phyloP scores from a whole-genome alignment of 2,113 vertebrate species.

The Noctilio leporinus region DNA sequence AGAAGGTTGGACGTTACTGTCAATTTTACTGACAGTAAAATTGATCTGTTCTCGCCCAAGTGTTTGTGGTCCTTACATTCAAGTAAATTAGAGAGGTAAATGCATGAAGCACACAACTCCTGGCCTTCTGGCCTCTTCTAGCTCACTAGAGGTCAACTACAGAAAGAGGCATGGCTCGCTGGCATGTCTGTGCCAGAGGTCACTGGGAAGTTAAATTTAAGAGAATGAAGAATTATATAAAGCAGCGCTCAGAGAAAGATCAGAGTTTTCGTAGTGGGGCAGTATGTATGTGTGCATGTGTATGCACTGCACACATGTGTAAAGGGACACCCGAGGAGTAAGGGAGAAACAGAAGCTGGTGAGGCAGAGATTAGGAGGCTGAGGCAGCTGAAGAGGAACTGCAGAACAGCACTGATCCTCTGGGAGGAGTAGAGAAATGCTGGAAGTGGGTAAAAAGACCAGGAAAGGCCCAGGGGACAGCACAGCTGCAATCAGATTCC shows the following conservation, averaged over 20 bases:
- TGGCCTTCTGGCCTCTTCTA: background rate
- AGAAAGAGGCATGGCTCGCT: background rate
- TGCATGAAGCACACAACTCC: constrained; percentile 35
- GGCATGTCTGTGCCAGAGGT: background rate
- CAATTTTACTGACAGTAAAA: constrained; percentile 68
- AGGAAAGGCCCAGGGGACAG: background rate
- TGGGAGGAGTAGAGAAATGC: background rate
- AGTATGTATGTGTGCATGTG: background rate
- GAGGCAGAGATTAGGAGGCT: constrained; percentile 1
- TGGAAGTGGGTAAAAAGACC: background rate
- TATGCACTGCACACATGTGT: background rate
- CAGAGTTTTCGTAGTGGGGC: background rate
- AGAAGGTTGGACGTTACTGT: too few relatives aligned
- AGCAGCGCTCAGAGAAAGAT: background rate
- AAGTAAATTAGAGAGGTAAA: constrained; percentile 60
- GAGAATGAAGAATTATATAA: background rate
- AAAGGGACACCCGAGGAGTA: background rate
- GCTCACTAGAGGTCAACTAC: constrained; percentile 14
- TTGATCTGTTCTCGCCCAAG: constrained; percentile 58
- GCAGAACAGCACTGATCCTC: background rate
- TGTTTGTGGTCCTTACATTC: constrained; percentile 28
- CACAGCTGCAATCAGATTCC: constrained; percentile 16
- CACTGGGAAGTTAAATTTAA: background rate
- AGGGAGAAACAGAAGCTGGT: background rate
- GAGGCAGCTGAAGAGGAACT: background rate